Evolutionary conservation across 2,797 vertebrate genomes (phyloP).

Genomic region (Tolypeutes matacus): DNA sequence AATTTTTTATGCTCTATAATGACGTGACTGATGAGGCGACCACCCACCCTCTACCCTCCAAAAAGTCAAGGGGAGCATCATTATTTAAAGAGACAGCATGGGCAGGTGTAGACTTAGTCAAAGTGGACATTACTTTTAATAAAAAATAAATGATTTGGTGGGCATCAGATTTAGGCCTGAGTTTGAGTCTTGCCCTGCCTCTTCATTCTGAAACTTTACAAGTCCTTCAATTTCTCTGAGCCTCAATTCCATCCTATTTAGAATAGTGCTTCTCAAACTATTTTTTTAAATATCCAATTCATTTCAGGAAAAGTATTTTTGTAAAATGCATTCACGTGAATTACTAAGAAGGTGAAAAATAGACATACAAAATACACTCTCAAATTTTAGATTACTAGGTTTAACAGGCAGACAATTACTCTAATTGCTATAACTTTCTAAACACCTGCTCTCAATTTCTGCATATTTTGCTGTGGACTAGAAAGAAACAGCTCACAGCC

Average conservation of each 20-base stretch:
- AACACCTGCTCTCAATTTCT: not conserved
- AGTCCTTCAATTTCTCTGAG: slow-evolving; percentile 6
- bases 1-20: not conserved
- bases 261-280: not conserved
- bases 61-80: not conserved
- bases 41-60: not conserved
- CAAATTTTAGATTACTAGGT: not conserved
- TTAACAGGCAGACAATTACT: not conserved
- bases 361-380: not conserved
- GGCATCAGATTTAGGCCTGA: not conserved
- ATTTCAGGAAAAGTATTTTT: slow-evolving; percentile 47
- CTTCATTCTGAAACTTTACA: not conserved
- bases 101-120: not conserved
- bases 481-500: not conserved
- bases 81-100: not conserved
- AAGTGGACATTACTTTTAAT: not conserved
- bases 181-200: not conserved
- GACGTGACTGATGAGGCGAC: not conserved
- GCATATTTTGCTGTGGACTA: not conserved
- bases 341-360: slow-evolving; percentile 50
- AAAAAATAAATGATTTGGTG: not conserved
- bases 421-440: slow-evolving; percentile 27
- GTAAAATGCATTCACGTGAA: not conserved
- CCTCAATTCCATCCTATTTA: not conserved
- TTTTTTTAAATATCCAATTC: slow-evolving; percentile 35